A percentile compares a stretch with the other conserved stretches of the same genome.
Evolutionary conservation across 1,140 invertebrate species (phyloP).

Genomic region (Papilio polyxenes): DNA sequence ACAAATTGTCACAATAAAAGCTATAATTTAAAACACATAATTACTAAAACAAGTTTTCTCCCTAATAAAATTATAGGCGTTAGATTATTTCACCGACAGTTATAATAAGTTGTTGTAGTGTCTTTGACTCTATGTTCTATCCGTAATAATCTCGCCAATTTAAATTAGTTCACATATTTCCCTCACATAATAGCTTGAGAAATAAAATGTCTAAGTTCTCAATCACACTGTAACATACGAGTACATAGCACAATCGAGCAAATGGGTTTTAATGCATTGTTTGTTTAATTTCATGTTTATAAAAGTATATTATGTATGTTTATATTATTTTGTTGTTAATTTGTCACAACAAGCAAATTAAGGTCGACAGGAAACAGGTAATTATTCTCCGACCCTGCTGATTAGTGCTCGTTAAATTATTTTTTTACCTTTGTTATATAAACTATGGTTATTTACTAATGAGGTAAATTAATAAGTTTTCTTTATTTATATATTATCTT

Average conservation of each 20-base stretch:
- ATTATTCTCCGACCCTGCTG: background rate
- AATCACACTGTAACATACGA: too few species aligned
- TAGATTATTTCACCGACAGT: too few species aligned
- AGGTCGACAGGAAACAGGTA: background rate
- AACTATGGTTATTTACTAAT: background rate
- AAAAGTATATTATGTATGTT: background rate
- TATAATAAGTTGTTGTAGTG: too few species aligned
- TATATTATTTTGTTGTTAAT: background rate
- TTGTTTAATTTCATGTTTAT: background rate
- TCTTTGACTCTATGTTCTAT: too few species aligned
- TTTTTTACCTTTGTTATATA: background rate
- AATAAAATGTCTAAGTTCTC: too few species aligned
- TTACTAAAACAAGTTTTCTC: background rate
- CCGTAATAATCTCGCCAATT: background rate
- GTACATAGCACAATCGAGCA: too few species aligned
- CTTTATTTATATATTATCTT: background rate
- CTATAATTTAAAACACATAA: too few species aligned
- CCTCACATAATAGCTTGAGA: background rate
- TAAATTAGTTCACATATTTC: background rate
- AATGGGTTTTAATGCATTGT: too few species aligned
- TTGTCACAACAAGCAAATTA: constrained; percentile 8
- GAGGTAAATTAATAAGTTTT: background rate
- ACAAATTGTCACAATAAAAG: too few species aligned
- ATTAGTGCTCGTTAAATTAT: background rate
- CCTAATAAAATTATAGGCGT: too few species aligned